Base-by-base conservation (phyloP, 1,140 invertebrate genomes). In the Ooceraea biroi region DNA sequence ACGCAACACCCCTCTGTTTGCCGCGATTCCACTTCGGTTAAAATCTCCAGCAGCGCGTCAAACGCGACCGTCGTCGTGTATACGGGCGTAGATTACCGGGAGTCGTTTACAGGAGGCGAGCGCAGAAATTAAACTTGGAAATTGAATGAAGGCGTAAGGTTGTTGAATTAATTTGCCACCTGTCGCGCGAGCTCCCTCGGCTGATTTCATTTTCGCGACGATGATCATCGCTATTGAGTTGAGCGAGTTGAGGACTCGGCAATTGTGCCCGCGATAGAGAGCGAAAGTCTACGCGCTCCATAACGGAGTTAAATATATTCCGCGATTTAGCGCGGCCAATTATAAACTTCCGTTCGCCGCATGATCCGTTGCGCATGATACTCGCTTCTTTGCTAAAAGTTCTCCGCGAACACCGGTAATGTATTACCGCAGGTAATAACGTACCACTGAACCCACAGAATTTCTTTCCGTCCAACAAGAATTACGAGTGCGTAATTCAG, bases 61-160 rank as follows among this genome's bases (percentile, higher is more conserved):
- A 84, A 84, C 50, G 30, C 74, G 48, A 76, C 30, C 19, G 14
- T 36, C 36, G 36, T 27, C 36, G 76, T 46, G 58, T 82, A 71
- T 82, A 82, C 66, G 66, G 52, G 66, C 36, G 30, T 44, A 61
- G 78, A 85, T 85, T 85, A 85, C 46, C 61, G 66, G n/a, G 60
- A 50, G 46, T 68, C 80, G 69, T 83, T 85, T 85, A 74, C 78
- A 46, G 58, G 68, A 65, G 61, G 50, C 63, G 60, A 61, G 55
- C 46, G 46, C 63, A 76, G 84, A 85, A 85, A 85, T 85, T 85
- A 83, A 85, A 85, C 80, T 83, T 73, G 84, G 78, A 83, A 85
- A 83, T 83, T 85, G 84, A 83, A 74, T 65, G 48, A 74, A 71
- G 77, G 63, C 65, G 68, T 27, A 66, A 76, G 55, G 69, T 76